Evolutionary conservation across 2,797 vertebrate genomes (phyloP), one percentile per base, ranked within the genome.

Genomic region (Tolypeutes matacus): DNA sequence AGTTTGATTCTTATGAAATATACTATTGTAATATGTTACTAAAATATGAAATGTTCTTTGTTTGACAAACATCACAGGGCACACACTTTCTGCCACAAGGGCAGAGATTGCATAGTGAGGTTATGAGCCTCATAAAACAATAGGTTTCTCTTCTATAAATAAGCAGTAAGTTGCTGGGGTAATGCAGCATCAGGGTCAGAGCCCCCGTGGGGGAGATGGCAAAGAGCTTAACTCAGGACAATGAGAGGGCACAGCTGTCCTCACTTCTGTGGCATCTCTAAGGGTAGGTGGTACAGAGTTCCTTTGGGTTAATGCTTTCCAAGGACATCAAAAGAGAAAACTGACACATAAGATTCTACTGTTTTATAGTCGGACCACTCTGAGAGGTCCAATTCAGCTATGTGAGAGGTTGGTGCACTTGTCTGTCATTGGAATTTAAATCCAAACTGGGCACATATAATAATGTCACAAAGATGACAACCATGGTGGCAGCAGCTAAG

Each of bases 21-120:
- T 14, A 42, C n/a, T 39, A 11, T 1, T 83, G 36, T 36, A 90
- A 92, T 4, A 69, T 5, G 25, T n/a, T 76, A 60, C 36, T 86
- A 62, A 90, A 86, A 60, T 11, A 76, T 27, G 31, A 60, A 60
- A 23, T 31, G 42, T 73, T 53, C 36, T 86, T 70, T 85, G 76
- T 78, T 77, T 80, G 72, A 75, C 72, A 87, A 92, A 81, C 21
- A 17, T 93, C 56, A 84, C 27, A 86, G 53, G 83, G 53, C 23
- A 77, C 36, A 91, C 29, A 87, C 31, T 83, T 85, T 89, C 53
- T 89, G 76, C 53, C 29, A 29, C 31, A 77, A 67, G 31, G 25
- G 42, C n/a, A 34, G 15, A 65, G 27, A 49, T 0, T 42, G 5
- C 15, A 53, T 2, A 62, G 8, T 53, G 78, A 39, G n/a, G 62